Conservation (phyloP, 2,113 vertebrate genomes). For the Ariopsis seemanni region DNA sequence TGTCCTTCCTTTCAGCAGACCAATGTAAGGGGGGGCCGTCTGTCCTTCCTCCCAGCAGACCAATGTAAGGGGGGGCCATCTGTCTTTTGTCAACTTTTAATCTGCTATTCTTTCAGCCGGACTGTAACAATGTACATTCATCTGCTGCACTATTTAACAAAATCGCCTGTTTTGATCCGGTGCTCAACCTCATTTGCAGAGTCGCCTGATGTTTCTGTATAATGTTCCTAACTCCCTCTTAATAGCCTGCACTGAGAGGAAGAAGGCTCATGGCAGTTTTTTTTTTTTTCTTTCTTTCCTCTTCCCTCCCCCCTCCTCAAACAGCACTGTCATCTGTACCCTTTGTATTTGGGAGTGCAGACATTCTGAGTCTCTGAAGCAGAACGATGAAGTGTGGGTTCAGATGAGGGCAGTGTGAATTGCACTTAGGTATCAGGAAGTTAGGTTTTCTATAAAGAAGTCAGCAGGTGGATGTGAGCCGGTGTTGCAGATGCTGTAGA, state of each 20-base stretch:
- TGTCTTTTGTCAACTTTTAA: not conserved
- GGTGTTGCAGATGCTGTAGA: constrained; percentile 12
- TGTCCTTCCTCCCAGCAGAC: too few relatives aligned
- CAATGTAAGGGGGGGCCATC: too few relatives aligned
- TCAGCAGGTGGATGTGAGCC: not conserved
- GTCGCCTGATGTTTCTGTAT: not conserved
- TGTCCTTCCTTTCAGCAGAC: too few relatives aligned
- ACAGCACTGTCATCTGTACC: not conserved
- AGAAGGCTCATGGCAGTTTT: not conserved
- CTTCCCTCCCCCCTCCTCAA: too few relatives aligned
- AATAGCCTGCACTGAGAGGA: not conserved
- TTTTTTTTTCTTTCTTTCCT: not conserved
- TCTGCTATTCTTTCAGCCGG: not conserved
- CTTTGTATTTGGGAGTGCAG: not conserved
- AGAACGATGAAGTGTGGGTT: not conserved
- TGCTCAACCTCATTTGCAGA: constrained; percentile 3
- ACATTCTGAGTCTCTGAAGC: not conserved
- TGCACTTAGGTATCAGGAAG: not conserved
- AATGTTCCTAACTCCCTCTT: constrained; percentile 3
- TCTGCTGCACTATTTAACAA: constrained; percentile 8
- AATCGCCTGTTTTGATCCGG: constrained; percentile 38
- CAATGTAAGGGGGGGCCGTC: too few relatives aligned
- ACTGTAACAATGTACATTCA: not conserved
- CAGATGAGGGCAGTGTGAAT: not conserved
- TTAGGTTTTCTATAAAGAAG: not conserved